These are phyloP conservation scores for Crotalus helleri DNA, from an alignment of 2,113 vertebrate genomes.

Conservation along the genomic window DNA sequence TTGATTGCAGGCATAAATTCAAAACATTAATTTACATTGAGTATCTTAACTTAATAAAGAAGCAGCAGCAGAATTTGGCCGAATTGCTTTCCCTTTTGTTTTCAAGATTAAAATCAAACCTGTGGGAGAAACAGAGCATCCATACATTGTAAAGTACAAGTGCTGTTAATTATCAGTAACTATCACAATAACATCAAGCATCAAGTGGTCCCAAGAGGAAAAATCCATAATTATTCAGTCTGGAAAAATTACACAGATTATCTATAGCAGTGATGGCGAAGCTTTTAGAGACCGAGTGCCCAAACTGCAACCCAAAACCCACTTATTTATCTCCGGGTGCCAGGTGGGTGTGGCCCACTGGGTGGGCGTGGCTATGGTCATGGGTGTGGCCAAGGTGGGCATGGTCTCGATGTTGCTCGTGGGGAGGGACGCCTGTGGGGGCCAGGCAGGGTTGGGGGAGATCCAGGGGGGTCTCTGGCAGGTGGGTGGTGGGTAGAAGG, in stretches of 20 bases:
- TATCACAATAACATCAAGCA: constrained; percentile 46
- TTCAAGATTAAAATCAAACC: constrained; percentile 57
- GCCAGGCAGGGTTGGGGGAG: no score
- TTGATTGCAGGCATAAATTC: constrained; percentile 67
- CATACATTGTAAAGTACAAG: constrained; percentile 34
- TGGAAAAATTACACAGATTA: neutral
- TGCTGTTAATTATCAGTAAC: constrained; percentile 59
- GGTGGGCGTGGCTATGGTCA: no score
- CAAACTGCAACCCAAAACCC: no score
- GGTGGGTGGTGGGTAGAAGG: no score
- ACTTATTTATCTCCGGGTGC: no score
- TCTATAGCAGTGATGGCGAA: no score
- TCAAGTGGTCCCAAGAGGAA: constrained; percentile 17
- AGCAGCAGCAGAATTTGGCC: constrained; percentile 64
- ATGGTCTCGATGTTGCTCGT: no score
- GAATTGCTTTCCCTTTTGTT: constrained; percentile 68
- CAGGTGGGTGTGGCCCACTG: no score
- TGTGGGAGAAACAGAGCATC: neutral
- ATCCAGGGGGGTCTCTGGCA: no score
- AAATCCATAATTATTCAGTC: constrained; percentile 21
- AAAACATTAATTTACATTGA: constrained; percentile 73
- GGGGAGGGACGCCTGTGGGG: no score
- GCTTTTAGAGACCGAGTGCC: no score
- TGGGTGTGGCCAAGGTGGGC: no score
- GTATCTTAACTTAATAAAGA: constrained; percentile 66